phyloP scores from a whole-genome alignment of 2,113 vertebrate genomes.

The Gavialis gangeticus region DNA sequence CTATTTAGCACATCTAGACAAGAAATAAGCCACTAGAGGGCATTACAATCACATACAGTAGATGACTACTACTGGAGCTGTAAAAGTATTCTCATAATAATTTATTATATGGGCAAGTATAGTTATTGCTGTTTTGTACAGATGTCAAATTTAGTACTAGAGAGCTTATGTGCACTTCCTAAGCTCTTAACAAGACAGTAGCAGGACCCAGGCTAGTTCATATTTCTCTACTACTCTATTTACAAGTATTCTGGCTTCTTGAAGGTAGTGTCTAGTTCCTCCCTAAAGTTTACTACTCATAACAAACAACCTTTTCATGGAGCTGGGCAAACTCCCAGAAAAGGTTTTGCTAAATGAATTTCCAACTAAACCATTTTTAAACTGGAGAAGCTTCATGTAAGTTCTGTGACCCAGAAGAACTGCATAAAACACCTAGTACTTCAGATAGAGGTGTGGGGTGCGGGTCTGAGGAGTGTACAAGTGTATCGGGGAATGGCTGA shows the following conservation, averaged over 20 bases:
- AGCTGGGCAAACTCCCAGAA: background rate
- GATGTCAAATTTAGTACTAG: background rate
- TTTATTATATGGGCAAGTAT: background rate
- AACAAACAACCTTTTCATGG: background rate
- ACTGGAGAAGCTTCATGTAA: background rate
- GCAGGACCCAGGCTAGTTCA: background rate
- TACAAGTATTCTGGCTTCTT: background rate
- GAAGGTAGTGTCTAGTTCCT: background rate
- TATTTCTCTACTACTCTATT: background rate
- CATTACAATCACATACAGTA: background rate
- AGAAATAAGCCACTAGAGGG: background rate
- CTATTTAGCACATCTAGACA: too few relatives aligned
- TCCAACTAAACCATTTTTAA: background rate
- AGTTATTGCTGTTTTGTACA: accelerated
- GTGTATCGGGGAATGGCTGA: background rate
- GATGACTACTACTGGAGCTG: background rate
- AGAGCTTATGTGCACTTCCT: background rate
- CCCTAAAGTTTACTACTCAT: background rate
- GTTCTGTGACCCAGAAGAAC: background rate
- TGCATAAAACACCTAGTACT: background rate
- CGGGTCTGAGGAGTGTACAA: background rate
- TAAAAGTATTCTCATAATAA: background rate
- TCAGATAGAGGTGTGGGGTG: background rate
- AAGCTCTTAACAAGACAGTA: background rate
- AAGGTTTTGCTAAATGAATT: background rate